Base-by-base conservation (phyloP, 1,140 invertebrate species). In the Diploscapter pachys region DNA sequence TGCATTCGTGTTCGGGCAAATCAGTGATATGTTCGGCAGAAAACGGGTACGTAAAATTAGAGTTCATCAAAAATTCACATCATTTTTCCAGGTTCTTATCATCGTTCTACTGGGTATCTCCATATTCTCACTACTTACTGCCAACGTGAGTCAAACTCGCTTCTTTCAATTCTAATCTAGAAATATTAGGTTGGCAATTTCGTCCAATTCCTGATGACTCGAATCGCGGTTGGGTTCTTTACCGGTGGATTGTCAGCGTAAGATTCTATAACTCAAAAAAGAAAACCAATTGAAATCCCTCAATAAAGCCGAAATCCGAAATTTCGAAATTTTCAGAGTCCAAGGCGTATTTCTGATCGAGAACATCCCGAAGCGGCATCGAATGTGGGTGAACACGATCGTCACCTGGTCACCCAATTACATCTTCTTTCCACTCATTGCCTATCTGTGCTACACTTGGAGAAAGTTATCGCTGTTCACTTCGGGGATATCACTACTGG, bases 331-430 rank as follows among this genome's bases (percentile, higher is more conserved):
- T 79, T 74, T 67, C 31, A 79, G 78, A 13, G 78, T 79, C 49
- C 70, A 76, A 63, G 66, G 68, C 31, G 78, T 79, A 2, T 79
- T 75, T 53, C 63, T 79, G 55, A 70, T 79, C 2, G 78, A 79
- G 54, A 79, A 78, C 56, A 66, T 79, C 48, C 78, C 78, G 2
- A 13, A 62, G 48, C 78, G 75, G 48, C 74, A 79, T 53, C n/a
- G 78, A 56, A 62, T 79, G 57, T 79, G 71, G 71, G 78, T 79
- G 31, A 80, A 79, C 13, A 79, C 79, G 5, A 62, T 80, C 11
- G 69, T 79, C 65, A 79, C 78, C 4, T 79, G 78, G 78, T 77
- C 75, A 3, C 75, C 75, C 3, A 77, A 77, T 61, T 54, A 73
- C 4, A 72, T 72, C n/a, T 5, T 72, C 5, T 72, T 72, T 49